These are phyloP conservation scores for Phalangium opilio DNA, from an alignment of 2,888 invertebrate genomes.

Conservation along the genomic window DNA sequence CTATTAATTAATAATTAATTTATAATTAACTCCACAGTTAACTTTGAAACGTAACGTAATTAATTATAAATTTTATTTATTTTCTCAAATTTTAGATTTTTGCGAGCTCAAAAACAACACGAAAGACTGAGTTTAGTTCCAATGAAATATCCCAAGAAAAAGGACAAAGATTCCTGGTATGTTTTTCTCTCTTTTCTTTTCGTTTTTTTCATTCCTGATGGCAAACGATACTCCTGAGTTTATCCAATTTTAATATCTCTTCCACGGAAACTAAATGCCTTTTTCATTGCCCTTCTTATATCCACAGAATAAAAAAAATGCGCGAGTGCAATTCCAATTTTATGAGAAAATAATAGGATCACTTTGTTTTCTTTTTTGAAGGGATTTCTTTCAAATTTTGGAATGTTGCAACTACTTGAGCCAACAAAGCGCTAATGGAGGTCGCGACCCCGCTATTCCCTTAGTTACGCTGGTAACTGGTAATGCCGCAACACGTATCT, in stretches of 20 bases:
- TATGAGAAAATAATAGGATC: too few relatives aligned
- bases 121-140: conserved; percentile 56
- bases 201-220: too few relatives aligned
- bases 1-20: too few relatives aligned
- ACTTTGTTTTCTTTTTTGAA: conserved; percentile 22
- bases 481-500: conserved; percentile 4
- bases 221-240: too few relatives aligned
- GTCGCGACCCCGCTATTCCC: conserved; percentile 10
- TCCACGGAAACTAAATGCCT: too few relatives aligned
- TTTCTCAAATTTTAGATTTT: conserved; percentile 26
- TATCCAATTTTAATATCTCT: too few relatives aligned
- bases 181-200: conserved; percentile 6
- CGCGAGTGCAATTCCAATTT: too few relatives aligned
- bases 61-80: too few relatives aligned
- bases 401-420: conserved; percentile 67
- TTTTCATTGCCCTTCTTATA: too few relatives aligned
- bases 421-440: conserved; percentile 33
- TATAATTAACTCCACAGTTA: too few relatives aligned
- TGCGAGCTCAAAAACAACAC: conserved; percentile 69
- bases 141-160: conserved; percentile 58
- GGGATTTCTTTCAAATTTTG: conserved; percentile 59
- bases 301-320: too few relatives aligned
- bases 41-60: too few relatives aligned
- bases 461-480: conserved; percentile 67
- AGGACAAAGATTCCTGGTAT: conserved; percentile 51